A percentile compares a stretch with the other conserved stretches of the same genome.
phyloP scores from a whole-genome alignment of 2,113 vertebrate species.

The Poeciliopsis turrubarensis region DNA sequence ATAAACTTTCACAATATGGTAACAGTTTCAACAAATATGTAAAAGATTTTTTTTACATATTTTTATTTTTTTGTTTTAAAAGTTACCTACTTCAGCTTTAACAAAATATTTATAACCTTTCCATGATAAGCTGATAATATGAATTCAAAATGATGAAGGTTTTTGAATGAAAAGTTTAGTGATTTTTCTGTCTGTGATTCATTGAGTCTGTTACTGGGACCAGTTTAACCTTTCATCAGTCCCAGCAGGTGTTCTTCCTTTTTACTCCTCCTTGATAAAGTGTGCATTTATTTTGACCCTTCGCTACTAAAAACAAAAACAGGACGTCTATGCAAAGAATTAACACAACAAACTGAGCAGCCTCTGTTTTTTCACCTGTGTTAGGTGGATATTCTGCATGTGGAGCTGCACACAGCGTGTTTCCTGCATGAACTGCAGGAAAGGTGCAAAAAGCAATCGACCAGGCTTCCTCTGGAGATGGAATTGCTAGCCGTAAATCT shows the following conservation, averaged over 20 bases:
- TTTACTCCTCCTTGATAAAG: not conserved
- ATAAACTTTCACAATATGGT: too few species aligned
- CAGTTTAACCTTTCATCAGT: not conserved
- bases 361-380: not conserved
- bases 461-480: constrained; percentile 60
- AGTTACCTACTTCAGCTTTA: too few species aligned
- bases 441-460: constrained; percentile 58
- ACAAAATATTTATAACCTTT: too few species aligned
- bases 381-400: not conserved
- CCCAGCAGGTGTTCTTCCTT: not conserved
- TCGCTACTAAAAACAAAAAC: not conserved
- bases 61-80: too few species aligned
- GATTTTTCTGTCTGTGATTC: not conserved
- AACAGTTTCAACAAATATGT: too few species aligned
- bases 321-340: constrained; percentile 40
- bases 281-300: not conserved
- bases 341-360: not conserved
- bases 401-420: constrained; percentile 5
- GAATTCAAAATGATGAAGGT: too few species aligned
- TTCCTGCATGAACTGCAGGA: constrained; percentile 34
- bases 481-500: constrained; percentile 69
- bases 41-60: too few species aligned
- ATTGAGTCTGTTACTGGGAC: not conserved
- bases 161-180: not conserved
- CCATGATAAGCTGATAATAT: too few species aligned